Conservation (phyloP, 1,140 invertebrate genomes). For the Drosophila sechellia region DNA sequence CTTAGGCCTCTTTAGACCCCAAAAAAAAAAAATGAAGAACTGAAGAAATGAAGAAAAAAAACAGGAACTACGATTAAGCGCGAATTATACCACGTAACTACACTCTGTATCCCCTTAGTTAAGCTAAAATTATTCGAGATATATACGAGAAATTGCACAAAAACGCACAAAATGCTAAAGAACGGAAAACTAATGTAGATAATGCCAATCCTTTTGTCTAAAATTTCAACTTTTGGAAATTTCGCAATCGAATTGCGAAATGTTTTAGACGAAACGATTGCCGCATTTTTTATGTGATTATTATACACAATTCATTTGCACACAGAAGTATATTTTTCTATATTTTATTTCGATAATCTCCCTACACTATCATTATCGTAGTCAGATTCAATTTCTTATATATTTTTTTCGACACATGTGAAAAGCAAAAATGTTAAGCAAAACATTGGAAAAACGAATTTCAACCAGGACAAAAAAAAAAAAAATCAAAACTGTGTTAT, state of each 20-base stretch:
- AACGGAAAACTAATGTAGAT: conserved; percentile 69
- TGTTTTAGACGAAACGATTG: conserved; percentile 84
- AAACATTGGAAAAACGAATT: conserved; percentile 22
- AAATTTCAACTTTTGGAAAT: conserved; percentile 75
- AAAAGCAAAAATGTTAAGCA: conserved; percentile 60
- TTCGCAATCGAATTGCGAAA: conserved; percentile 50
- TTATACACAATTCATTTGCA: conserved; percentile 21
- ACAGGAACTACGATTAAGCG: conserved; percentile 40
- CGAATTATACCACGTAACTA: conserved; percentile 79
- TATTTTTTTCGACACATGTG: conserved; percentile 65
- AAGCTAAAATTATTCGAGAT: conserved; percentile 58
- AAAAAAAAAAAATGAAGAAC: conserved; percentile 15
- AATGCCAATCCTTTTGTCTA: conserved; percentile 84
- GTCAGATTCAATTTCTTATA: conserved; percentile 52
- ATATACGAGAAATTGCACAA: conserved; percentile 40
- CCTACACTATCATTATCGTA: conserved; percentile 47
- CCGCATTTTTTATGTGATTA: conserved; percentile 79
- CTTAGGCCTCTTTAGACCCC: conserved; percentile 42
- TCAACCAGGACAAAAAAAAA: conserved; percentile 29
- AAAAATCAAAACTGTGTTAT: conserved; percentile 66
- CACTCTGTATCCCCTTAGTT: conserved; percentile 84
- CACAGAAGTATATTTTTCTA: conserved; percentile 27
- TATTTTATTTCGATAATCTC: conserved; percentile 51
- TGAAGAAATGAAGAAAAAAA: background rate
- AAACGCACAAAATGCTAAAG: conserved; percentile 36